These are phyloP conservation scores for Sinocyclocheilus anophthalmus DNA, from an alignment of 2,113 vertebrate species.

Conservation along the genomic window DNA sequence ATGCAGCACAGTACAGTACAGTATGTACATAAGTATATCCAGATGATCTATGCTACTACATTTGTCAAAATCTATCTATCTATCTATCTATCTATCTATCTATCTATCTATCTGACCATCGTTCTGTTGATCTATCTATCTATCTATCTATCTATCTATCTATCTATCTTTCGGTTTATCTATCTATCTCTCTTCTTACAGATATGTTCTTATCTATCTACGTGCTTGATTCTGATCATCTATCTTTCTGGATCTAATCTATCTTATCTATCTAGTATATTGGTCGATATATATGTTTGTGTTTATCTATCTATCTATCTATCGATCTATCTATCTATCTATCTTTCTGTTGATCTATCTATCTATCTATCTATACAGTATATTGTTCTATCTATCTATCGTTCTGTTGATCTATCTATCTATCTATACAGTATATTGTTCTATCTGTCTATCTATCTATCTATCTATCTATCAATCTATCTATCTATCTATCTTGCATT, in stretches of 20 bases:
- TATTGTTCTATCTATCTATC: neutral
- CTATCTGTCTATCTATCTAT: neutral
- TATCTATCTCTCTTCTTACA: neutral
- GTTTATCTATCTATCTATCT: neutral
- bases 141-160: neutral
- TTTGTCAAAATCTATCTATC: neutral
- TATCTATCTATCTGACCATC: neutral
- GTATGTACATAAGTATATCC: too few species aligned
- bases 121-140: too few species aligned
- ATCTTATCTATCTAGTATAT: neutral
- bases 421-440: neutral
- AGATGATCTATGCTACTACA: neutral
- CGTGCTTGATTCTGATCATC: neutral
- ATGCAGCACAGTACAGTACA: too few species aligned
- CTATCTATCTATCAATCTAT: neutral
- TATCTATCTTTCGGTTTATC: neutral
- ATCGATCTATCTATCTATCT: neutral
- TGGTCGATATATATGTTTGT: neutral
- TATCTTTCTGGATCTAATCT: neutral
- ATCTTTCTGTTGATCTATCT: too few species aligned
- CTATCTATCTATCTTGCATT: neutral
- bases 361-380: too few species aligned
- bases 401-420: neutral
- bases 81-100: neutral
- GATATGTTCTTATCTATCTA: neutral